Evolutionary conservation across 2,797 vertebrate genomes (phyloP), one percentile per base, ranked within the genome.

Genomic region (Bucorvus abyssinicus): DNA sequence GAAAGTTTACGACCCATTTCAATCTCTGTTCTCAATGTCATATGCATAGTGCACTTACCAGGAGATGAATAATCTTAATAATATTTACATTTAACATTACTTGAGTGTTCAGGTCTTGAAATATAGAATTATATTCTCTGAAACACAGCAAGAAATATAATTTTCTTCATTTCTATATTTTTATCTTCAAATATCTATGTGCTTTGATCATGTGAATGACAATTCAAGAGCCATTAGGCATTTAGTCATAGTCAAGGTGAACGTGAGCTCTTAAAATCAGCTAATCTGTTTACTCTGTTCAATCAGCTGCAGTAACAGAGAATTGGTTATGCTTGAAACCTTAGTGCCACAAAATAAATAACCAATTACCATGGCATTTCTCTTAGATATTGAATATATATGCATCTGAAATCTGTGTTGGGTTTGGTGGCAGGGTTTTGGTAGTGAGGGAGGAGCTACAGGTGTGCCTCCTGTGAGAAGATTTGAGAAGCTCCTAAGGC

Each of bases 161-260:
- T 56, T 40, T 40, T 87, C 19, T 52, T 69, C 13, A 21, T 81
- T 71, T 86, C 34, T 79, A 7, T 53, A 38, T 73, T 84, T 63
- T 5, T 49, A 22, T 75, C 65, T 86, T 89, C 79, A 93, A 88
- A 82, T 82, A 45, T 55, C 40, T 50, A 6, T 49, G 11, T 52
- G 12, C 17, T 93, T 89, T 56, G 40, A 59, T 92, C 13, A 44
- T 38, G 20, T 17, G 70, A 89, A 88, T 88, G 64, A 6, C n/a
- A 76, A 12, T 86, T 89, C 36, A 80, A 89, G 30, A 73, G 30
- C 50, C 75, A 40, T 90, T 95, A 84, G 24, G 63, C 53, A 12
- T 73, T 94, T 84, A 76, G 81, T 83, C 40, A 84, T 32, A 77
- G 59, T 55, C 59, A 95, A 83, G 57, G 30, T 94, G 44, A 93